Evolutionary conservation across 2,888 invertebrate genomes (phyloP), one percentile per base, ranked within the genome.

Genomic region (Lasioglossum vierecki): DNA sequence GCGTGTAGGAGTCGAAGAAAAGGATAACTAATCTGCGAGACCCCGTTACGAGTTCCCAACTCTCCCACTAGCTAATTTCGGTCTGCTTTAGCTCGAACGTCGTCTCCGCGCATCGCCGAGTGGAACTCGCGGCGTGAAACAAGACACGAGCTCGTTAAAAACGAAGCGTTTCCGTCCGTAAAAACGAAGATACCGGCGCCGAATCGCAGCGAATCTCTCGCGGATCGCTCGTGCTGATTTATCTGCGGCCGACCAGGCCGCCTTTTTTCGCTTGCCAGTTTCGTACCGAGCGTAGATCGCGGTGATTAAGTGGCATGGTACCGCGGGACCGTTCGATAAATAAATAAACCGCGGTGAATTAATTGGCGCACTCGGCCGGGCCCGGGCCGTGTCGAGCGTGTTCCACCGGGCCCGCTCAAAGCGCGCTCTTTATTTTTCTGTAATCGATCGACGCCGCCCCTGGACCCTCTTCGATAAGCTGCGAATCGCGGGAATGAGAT

Each of bases 1-100:
- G 89, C 89, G 92, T 91, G 93, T 91, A 91, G 92, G 92, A 93
- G 93, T 93, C 82, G 83, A 83, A 88, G 92, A 93, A 92, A 92
- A 92, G 90, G 91, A 89, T 90, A 87, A 86, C 87, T 83, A 82
- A 87, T 91, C 93, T 88, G 88, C 90, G 92, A 89, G 90, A 89
- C 79, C 89, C 88, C 83, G 88, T 84, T 76, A 83, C 89, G 77
- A 82, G 75, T 84, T 44, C 73, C 78, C 49, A 74, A 82, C 86
- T 81, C 6, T 70, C 63, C 11, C n/a, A 44, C n/a, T 39, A 4
- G 18, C 5, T 4, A 4, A 9, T 26, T 26, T 15, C 60, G 26
- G 41, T 15, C 57, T 11, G 57, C n/a, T n/a, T n/a, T 1, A 11
- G n/a, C n/a, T n/a, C 57, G 30, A 63, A 18, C 30, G n/a, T 57